Evolutionary conservation across 2,797 vertebrate genomes (phyloP), one percentile per base, ranked within the genome.

Genomic region (Meriones psammophilus): DNA sequence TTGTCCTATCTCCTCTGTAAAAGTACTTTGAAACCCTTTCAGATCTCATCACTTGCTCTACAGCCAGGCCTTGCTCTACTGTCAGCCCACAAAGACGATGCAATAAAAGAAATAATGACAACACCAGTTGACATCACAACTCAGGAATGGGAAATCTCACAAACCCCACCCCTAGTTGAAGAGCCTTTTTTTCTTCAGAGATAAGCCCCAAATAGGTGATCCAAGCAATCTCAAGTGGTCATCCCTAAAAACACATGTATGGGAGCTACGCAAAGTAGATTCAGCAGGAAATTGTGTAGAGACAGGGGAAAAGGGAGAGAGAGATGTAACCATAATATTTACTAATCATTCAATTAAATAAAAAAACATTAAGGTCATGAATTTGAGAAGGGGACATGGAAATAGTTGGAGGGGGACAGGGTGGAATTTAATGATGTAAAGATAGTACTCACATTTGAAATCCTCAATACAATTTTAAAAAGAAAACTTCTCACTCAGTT

Each of bases 181-280:
- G 30, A 68, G 30, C 18, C 68, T 30, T 46, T n/a, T 42, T 1
- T 68, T 68, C 62, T 68, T 30, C 42, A 50, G 30, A 50, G 42
- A 68, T 1, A 68, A 24, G 6, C 3, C 1, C 6, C 30, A 4
- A 3, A 50, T 18, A 30, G 1, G 5, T n/a, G 28, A 68, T 14
- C 28, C 83, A 22, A 14, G n/a, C 42, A 46, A 8, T n/a, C 64
- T n/a, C 64, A 85, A 50, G 30, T 14, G 39, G 42, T 24, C 13
- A 33, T 54, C 46, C 12, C 42, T 85, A 69, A 54, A 54, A 39
- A 74, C 80, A 60, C 79, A 62, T 6, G 39, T 7, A 60, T 17
- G 42, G 26, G 2, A 84, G 10, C 28, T n/a, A 15, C 12, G n/a
- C 42, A 50, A 69, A 54, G 42, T 54, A 10, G 20, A 69, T 46